Percentiles rank a stretch among this genome's conserved stretches.
Evolutionary conservation across 92 coral and sea anemone species (phyloP).

Genomic region (Epizoanthus illoricatus): DNA sequence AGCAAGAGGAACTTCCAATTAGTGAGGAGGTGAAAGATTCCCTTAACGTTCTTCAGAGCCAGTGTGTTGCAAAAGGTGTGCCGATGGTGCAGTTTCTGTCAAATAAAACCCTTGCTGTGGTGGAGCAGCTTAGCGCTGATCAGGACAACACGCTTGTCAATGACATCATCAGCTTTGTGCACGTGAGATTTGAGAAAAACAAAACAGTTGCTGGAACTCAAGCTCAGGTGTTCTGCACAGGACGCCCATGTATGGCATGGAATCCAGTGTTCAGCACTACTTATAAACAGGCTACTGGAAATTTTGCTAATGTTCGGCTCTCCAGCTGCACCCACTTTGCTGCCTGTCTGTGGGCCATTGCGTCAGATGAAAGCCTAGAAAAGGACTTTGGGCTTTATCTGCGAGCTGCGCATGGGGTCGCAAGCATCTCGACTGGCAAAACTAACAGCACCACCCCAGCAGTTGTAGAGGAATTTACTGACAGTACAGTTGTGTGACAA

Average conservation of each 20-base stretch:
- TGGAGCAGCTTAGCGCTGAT: slow-evolving; percentile 68
- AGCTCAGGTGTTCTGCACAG: slow-evolving; percentile 86
- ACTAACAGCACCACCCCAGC: not conserved
- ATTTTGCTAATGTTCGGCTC: slow-evolving; percentile 48
- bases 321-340: slow-evolving; percentile 85
- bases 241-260: slow-evolving; percentile 90
- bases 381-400: slow-evolving; percentile 64
- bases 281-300: slow-evolving; percentile 26
- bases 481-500: not conserved
- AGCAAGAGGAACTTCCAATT: slow-evolving; percentile 49
- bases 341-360: slow-evolving; percentile 92
- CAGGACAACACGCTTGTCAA: slow-evolving; percentile 51
- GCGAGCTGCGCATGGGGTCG: slow-evolving; percentile 47
- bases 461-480: not conserved
- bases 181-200: slow-evolving; percentile 88
- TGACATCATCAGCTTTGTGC: slow-evolving; percentile 74
- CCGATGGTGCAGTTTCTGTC: slow-evolving; percentile 84
- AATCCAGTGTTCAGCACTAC: slow-evolving; percentile 69
- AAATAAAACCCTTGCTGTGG: slow-evolving; percentile 78
- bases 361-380: slow-evolving; percentile 68
- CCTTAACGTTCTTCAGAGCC: slow-evolving; percentile 56
- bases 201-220: slow-evolving; percentile 63
- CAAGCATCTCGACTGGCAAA: slow-evolving; percentile 26
- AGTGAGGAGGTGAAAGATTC: slow-evolving; percentile 58
- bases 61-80: slow-evolving; percentile 55